Conservation (phyloP, 2,797 vertebrate genomes). For the Forpus xanthops region DNA sequence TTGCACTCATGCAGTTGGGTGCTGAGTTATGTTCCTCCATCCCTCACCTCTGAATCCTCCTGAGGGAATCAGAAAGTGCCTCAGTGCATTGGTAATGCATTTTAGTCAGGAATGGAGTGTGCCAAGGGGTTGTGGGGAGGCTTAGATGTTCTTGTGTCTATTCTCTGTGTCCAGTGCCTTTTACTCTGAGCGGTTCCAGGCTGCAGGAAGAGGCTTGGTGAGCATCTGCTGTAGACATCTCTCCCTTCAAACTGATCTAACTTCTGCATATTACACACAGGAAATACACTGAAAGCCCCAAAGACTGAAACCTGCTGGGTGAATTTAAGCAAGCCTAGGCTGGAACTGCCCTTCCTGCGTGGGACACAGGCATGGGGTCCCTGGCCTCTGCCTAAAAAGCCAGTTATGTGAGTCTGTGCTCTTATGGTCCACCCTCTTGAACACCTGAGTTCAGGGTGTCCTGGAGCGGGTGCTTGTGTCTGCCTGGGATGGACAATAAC, state of each 20-base stretch:
- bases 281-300: neutral
- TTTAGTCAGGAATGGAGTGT: neutral
- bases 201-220: neutral
- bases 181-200: neutral
- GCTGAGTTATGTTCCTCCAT: neutral
- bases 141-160: neutral
- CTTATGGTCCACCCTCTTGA: neutral
- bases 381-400: neutral
- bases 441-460: neutral
- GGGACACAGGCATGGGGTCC: rapidly evolving
- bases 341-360: neutral
- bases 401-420: rapidly evolving
- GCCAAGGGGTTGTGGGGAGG: neutral
- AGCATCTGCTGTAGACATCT: neutral
- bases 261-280: neutral
- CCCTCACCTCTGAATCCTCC: neutral
- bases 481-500: neutral
- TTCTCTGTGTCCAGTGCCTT: neutral
- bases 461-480: neutral
- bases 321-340: neutral
- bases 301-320: neutral
- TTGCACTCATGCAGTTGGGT: neutral
- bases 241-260: neutral
- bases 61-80: neutral
- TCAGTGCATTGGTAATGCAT: rapidly evolving